Base-by-base conservation (phyloP, 2,888 invertebrate species). In the Zaprionus bogoriensis region DNA sequence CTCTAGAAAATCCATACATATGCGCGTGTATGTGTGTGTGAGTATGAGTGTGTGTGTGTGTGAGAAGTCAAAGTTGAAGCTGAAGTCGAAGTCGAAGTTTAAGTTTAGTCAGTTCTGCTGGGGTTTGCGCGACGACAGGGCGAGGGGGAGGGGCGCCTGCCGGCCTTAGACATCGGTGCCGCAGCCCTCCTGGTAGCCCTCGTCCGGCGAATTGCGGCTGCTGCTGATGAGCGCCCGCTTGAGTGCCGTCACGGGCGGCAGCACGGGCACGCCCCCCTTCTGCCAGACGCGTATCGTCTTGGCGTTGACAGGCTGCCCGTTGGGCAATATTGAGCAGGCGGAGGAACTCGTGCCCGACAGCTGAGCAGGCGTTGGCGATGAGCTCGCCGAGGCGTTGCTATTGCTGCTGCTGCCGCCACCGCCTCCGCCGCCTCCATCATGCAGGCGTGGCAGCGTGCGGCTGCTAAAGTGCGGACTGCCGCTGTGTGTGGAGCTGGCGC, bases 181-280 rank as follows among this genome's bases (percentile, higher is more conserved):
- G 91, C 96, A 96, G 87, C 97, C 97, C 92, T 97, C 97, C 91
- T 97, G 97, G 90, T 97, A 97, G 67, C 96, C 96, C 91, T 97
- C 97, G 88, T 97, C 97, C 38, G 96, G 95, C 20, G 97, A 95
- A 90, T 96, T 96, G 88, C 97, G 94, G 85, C 94, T 95, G 87
- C 94, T 95, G 91, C 95, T 95, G 79, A 95, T 95, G 71, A 96
- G 93, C 63, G 95, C 96, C 71, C 96, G 94, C 91, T 97, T 97
- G 74, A 96, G 93, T 71, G 96, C 96, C 62, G 96, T 95, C 39
- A 96, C 96, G 19, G 96, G 97, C 25, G 96, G 96, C 88, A 96
- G 92, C 59, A 96, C 96, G 65, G 96, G 96, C 68, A 96, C 96
- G 59, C 93, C 93, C 75, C 95, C 96, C 74, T 95, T 95, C 90